Conservation (phyloP, 1,140 invertebrate species). For the Nixonia krombeini region DNA sequence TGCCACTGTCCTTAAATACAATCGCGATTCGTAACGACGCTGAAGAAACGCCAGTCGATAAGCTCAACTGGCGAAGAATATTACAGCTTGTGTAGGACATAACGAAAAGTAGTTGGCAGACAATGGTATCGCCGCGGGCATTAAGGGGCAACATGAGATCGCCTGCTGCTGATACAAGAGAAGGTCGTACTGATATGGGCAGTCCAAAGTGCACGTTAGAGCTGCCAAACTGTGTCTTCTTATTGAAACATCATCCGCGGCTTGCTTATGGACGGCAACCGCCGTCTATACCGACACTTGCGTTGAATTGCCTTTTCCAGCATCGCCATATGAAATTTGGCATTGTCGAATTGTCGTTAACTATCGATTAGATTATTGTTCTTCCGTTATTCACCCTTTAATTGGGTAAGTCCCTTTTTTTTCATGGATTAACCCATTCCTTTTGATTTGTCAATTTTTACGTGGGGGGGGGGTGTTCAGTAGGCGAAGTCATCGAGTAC, state of each 20-base stretch:
- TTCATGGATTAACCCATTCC: no score
- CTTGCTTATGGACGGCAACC: constrained; percentile 34
- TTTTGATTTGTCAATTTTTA: no score
- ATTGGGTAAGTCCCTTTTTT: no score
- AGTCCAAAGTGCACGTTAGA: constrained; percentile 61
- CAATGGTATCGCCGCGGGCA: constrained; percentile 30
- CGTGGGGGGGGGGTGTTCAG: no score
- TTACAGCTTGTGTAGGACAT: constrained; percentile 2
- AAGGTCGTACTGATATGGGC: constrained; percentile 42
- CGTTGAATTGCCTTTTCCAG: neutral
- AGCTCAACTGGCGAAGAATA: neutral
- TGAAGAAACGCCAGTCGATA: constrained; percentile 1
- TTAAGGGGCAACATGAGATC: constrained; percentile 34
- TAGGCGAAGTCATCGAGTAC: no score
- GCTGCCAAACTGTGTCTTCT: constrained; percentile 55
- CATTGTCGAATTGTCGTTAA: no score
- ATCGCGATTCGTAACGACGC: neutral
- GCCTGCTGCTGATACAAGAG: constrained; percentile 51
- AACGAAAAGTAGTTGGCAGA: constrained; percentile 38
- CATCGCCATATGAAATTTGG: no score
- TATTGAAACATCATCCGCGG: constrained; percentile 62
- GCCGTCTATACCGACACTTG: constrained; percentile 11
- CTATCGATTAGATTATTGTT: no score
- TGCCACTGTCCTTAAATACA: neutral
- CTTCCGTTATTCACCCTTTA: no score